Base-by-base conservation (phyloP, 2,113 vertebrate species). In the Hippocampus guttulatus region DNA sequence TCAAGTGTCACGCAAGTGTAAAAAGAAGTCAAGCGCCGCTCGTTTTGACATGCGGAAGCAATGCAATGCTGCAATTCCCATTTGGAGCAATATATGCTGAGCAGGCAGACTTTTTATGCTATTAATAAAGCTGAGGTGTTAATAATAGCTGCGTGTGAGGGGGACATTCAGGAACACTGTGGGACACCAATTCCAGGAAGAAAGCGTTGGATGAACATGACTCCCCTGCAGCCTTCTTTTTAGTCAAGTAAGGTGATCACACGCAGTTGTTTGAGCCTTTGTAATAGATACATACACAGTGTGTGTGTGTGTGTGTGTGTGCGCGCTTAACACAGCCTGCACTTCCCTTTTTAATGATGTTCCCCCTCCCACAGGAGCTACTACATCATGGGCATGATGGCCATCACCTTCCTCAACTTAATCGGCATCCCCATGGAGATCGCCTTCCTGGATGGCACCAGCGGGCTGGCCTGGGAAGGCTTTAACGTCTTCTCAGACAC, bases 401-500 rank as follows among this genome's bases (percentile, higher is more conserved):
- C 88, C 66, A 87, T 92, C 76, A 92, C 90, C 0, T 88, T 92
- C 49, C 76, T 91, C 55, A 92, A 91, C 80, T 87, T 93, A 60
- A 89, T 93, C 7, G 88, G 89, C 55, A 91, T 90, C 54, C 91
- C 92, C 67, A 90, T 92, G 87, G 91, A 91, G 84, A 91, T 93
- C 11, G 90, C 91, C 0, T 92, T 92, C 33, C 74, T 90, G 78
- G 91, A 91, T 0, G 80, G 87, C 1, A 70, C 78, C 77, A 83
- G 79, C 27, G 87, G 87, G 7, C 67, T 87, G 58, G 88, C 78
- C 0, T 91, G 88, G 88, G 90, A 90, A 65, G 86, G 85, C 11
- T 93, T 92, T 61, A 93, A 92, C 5, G 88, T 93, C 64, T 90
- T 90, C 54, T 92, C 91, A 1, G 91, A 93, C 85, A 91, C 88